A percentile compares a stretch with the other conserved stretches of the same genome.
These are phyloP conservation scores for Acanthosoma haemorrhoidale DNA, from an alignment of 2,888 invertebrate species.

Conservation along the genomic window DNA sequence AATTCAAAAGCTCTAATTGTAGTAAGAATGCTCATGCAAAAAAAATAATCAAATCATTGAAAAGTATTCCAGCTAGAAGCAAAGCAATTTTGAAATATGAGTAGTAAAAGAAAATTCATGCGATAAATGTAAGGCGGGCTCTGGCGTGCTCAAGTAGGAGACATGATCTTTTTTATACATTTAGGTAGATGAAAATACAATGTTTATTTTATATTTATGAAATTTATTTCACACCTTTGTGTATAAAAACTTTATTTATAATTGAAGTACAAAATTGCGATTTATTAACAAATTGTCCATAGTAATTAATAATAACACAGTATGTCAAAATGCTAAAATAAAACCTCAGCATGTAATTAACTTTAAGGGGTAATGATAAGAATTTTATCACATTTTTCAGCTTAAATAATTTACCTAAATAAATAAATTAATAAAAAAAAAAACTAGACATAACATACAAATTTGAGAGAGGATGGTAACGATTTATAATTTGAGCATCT, in stretches of 20 bases:
- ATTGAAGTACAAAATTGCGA: constrained; percentile 20
- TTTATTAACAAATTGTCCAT: constrained; percentile 17
- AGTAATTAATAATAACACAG: constrained; percentile 10
- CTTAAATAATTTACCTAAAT: constrained; percentile 19
- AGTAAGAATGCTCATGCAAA: not conserved
- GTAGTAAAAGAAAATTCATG: not conserved
- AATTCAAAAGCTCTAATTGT: too few relatives aligned
- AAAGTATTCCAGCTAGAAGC: not conserved
- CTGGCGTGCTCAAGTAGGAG: not conserved
- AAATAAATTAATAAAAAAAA: constrained; percentile 24
- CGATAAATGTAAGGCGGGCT: not conserved
- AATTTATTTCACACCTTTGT: constrained; percentile 24
- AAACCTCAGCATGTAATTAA: not conserved
- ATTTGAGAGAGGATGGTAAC: constrained; percentile 17
- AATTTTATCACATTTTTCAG: constrained; percentile 6
- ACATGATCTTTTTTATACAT: not conserved
- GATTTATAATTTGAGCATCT: constrained; percentile 27
- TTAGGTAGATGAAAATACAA: constrained; percentile 18
- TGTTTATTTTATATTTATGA: not conserved
- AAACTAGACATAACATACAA: constrained; percentile 4
- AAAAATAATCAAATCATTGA: not conserved
- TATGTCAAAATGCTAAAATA: not conserved
- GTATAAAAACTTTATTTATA: constrained; percentile 22
- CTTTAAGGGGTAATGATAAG: not conserved
- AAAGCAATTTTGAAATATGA: not conserved